A percentile compares a stretch with the other conserved stretches of the same genome.
phyloP scores from a whole-genome alignment of 2,797 vertebrate species.

The Ara ararauna region DNA sequence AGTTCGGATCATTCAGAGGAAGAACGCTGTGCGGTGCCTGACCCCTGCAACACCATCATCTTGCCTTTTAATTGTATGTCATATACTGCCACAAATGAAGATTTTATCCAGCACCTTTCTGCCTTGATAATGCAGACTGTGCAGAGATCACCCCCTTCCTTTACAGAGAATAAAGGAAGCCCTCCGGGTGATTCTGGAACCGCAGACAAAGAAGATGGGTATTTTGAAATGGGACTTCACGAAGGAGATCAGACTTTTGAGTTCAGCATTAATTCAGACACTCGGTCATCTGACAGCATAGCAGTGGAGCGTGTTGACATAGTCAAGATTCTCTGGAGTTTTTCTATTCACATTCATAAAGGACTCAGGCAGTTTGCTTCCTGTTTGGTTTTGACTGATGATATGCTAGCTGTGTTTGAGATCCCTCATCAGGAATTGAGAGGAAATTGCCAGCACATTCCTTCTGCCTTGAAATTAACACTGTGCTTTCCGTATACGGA shows the following conservation, averaged over 20 bases:
- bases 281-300: neutral
- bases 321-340: slow-evolving; percentile 86
- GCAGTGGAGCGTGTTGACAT: slow-evolving; percentile 74
- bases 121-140: slow-evolving; percentile 78
- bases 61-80: slow-evolving; percentile 83
- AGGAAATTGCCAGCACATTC: slow-evolving; percentile 77
- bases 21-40: slow-evolving; percentile 63
- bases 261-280: slow-evolving; percentile 75
- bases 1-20: slow-evolving; percentile 73
- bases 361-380: slow-evolving; percentile 82
- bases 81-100: slow-evolving; percentile 84
- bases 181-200: slow-evolving; percentile 56
- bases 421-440: slow-evolving; percentile 75
- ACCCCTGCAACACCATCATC: slow-evolving; percentile 73
- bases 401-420: slow-evolving; percentile 82
- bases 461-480: slow-evolving; percentile 80
- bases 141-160: slow-evolving; percentile 65
- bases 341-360: slow-evolving; percentile 84
- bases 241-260: slow-evolving; percentile 78
- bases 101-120: slow-evolving; percentile 87
- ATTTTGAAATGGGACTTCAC: slow-evolving; percentile 95
- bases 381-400: slow-evolving; percentile 87
- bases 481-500: slow-evolving; percentile 83
- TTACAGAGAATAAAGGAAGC: slow-evolving; percentile 61
- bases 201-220: slow-evolving; percentile 85